Evolutionary conservation across 2,888 invertebrate species (phyloP), one percentile per base, ranked within the genome.

Genomic region (Chesias legatella): DNA sequence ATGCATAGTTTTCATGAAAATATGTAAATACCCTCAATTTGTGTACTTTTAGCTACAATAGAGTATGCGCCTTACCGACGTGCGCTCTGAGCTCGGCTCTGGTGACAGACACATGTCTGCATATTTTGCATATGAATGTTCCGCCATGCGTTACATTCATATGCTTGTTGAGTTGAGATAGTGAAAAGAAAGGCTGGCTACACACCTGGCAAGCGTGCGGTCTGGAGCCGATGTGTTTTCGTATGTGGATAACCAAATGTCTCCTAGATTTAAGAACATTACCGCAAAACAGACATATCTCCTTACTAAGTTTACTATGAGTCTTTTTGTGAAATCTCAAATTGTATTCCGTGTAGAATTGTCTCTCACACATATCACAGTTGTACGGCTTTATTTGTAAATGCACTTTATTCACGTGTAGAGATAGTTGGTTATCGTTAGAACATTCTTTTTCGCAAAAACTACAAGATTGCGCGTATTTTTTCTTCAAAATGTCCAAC

Each of bases 361-460:
- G 67, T 29, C 57, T 63, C 0, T 84, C 81, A 13, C 86, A 86
- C 86, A 88, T 86, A 31, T 86, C 85, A 43, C 86, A 88, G 32
- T 50, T 53, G 44, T 79, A 85, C 0, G 86, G 84, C 62, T 84
- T 86, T 27, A 86, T 82, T 64, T 79, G 79, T 35, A 88, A 73
- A 64, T 88, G 86, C 0, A 67, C 58, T 48, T 83, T 88, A 60
- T 88, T 88, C 0, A 88, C 83, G 26, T 88, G 86, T 0, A 83
- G 41, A 0, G 78, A 77, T 0, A 88, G 74, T 48, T 78, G 66
- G 10, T 82, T 82, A 34, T 79, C 75, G 30, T 72, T 75, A 11
- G 62, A 43, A 51, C 69, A 84, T 4, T 73, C 72, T 40, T 75
- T 83, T 36, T 85, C 84, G 31, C 86, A 88, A 35, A 88, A 83